phyloP scores from a whole-genome alignment of 2,888 invertebrate species.

The Cancer borealis region DNA sequence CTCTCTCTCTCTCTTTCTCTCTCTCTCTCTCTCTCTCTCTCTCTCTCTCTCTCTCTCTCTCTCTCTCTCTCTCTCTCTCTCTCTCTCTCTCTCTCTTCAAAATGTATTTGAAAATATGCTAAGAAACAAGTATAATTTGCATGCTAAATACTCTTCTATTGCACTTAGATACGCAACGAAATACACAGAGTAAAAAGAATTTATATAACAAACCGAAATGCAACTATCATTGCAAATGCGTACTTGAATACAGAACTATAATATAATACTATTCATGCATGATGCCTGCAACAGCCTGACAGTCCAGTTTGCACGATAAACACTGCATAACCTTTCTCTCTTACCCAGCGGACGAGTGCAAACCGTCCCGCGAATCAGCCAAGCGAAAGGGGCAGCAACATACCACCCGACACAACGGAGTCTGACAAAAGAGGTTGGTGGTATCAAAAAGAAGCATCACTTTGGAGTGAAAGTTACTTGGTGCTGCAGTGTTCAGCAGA shows the following conservation, averaged over 20 bases:
- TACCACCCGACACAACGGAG: not conserved
- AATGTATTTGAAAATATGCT: not conserved
- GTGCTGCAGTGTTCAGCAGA: not conserved
- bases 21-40: not conserved
- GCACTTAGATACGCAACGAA: not conserved
- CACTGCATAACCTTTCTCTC: slow-evolving; percentile 1
- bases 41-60: slow-evolving; percentile 30
- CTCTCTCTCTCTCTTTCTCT: not conserved
- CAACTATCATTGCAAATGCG: not conserved
- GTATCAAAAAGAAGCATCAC: not conserved
- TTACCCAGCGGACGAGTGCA: not conserved
- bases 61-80: slow-evolving; percentile 48
- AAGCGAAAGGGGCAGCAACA: not conserved
- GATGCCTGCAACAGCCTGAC: not conserved
- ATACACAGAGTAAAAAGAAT: not conserved
- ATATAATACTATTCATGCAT: not conserved
- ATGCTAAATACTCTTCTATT: not conserved
- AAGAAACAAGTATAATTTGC: not conserved
- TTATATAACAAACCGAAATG: not conserved
- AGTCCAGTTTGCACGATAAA: not conserved
- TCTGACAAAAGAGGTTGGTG: not conserved
- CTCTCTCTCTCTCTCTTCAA: slow-evolving; percentile 30
- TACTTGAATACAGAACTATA: not conserved
- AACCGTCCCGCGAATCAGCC: not conserved
- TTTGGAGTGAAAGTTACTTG: not conserved